These are phyloP conservation scores for Halisarca cf. caerulea DNA, from an alignment of 37 sponge, comb jelly and placozoan species.

Conservation along the genomic window DNA sequence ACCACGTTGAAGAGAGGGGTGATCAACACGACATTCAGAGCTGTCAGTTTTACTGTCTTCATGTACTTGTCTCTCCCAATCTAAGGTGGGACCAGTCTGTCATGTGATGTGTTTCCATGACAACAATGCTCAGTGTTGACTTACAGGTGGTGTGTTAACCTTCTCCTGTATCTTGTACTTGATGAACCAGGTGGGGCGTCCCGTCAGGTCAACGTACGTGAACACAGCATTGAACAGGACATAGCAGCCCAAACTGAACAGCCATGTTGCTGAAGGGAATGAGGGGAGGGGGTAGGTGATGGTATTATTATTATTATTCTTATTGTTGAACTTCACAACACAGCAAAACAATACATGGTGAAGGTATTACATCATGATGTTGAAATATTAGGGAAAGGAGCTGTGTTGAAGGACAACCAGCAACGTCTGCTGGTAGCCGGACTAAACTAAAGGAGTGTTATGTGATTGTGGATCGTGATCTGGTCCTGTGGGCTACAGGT, in stretches of 20 bases:
- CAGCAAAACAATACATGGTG: too few relatives aligned
- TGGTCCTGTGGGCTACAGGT: too few relatives aligned
- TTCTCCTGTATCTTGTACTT: slow-evolving; percentile 91
- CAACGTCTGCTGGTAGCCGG: too few relatives aligned
- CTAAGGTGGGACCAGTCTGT: slow-evolving; percentile 21
- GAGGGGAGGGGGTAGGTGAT: slow-evolving; percentile 69
- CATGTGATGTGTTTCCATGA: not conserved
- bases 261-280: slow-evolving; percentile 43
- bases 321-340: too few relatives aligned
- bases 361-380: too few relatives aligned
- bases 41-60: slow-evolving; percentile 35
- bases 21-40: slow-evolving; percentile 55
- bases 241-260: too few relatives aligned
- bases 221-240: too few relatives aligned
- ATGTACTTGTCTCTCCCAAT: slow-evolving; percentile 62
- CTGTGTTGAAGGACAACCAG: too few relatives aligned
- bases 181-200: slow-evolving; percentile 55
- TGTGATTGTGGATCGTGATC: too few relatives aligned
- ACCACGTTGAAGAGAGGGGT: slow-evolving; percentile 48
- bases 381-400: too few relatives aligned
- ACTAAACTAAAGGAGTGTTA: too few relatives aligned
- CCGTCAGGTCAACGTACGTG: slow-evolving; percentile 77
- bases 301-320: too few relatives aligned
- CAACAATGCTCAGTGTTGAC: not conserved
- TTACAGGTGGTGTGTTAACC: not conserved